Evolutionary conservation across 2,797 vertebrate species (phyloP).

Genomic region (Pangasius larnaudii): DNA sequence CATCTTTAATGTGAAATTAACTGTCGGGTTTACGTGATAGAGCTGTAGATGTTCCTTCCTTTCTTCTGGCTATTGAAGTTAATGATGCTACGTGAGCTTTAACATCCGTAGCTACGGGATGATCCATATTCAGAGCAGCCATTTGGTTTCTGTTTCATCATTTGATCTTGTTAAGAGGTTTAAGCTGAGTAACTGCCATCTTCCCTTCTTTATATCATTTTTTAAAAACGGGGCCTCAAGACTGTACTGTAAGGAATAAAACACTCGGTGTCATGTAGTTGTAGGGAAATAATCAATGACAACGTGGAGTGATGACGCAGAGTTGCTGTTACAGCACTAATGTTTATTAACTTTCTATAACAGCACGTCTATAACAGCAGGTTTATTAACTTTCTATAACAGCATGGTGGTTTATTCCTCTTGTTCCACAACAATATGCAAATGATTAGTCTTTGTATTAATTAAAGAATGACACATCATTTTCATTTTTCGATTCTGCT

Average conservation of each 20-base stretch:
- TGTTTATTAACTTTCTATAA: not conserved
- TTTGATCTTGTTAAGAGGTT: slow-evolving; percentile 20
- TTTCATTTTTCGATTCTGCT: too few relatives aligned
- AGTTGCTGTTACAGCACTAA: not conserved
- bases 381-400: too few relatives aligned
- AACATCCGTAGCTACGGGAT: slow-evolving; percentile 13
- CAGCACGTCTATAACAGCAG: not conserved
- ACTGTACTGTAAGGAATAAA: not conserved
- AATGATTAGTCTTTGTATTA: not conserved
- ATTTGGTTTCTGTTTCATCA: slow-evolving; percentile 28
- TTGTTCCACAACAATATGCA: not conserved
- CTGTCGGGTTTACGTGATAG: slow-evolving; percentile 7
- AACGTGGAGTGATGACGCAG: not conserved
- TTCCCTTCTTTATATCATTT: slow-evolving; percentile 20
- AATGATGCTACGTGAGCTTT: slow-evolving; percentile 53
- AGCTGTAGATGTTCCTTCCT: slow-evolving; percentile 32
- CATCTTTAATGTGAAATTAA: slow-evolving; percentile 29
- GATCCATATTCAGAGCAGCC: slow-evolving; percentile 35
- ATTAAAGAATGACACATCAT: not conserved
- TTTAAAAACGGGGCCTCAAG: not conserved
- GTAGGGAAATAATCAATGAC: not conserved
- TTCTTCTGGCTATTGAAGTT: slow-evolving; percentile 46
- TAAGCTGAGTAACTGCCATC: slow-evolving; percentile 30
- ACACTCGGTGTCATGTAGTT: not conserved
- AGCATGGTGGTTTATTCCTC: not conserved